phyloP scores from a whole-genome alignment of 2,888 invertebrate genomes.

The Lumbricus terrestris region DNA sequence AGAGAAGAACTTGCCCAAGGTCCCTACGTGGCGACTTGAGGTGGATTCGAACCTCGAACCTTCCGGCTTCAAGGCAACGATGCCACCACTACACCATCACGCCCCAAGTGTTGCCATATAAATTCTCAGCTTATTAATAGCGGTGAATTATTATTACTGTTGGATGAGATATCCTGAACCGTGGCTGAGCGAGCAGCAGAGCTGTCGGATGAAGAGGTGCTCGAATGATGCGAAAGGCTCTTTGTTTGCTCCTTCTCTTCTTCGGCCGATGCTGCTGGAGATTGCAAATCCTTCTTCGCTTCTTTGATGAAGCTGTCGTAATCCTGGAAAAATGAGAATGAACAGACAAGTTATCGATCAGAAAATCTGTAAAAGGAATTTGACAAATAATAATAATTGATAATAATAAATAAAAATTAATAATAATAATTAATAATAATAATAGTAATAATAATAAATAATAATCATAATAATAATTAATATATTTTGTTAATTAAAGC shows the following conservation, averaged over 20 bases:
- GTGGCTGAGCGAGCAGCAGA: background rate
- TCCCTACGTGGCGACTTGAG: no score
- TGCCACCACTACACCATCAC: no score
- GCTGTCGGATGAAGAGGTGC: background rate
- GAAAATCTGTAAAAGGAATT: background rate
- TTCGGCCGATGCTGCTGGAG: background rate
- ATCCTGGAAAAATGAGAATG: constrained; percentile 6
- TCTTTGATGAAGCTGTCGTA: constrained; percentile 27
- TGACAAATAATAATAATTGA: no score
- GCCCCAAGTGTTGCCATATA: no score
- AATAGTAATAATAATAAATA: no score
- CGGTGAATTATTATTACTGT: background rate
- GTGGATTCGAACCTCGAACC: no score
- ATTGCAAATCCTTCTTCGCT: background rate
- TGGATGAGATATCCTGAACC: background rate
- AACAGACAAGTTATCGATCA: background rate
- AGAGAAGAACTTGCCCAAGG: no score
- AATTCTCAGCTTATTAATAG: background rate
- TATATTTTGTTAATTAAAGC: no score
- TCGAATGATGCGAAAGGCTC: background rate
- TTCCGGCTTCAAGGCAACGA: no score
- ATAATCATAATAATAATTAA: no score
- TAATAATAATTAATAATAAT: no score
- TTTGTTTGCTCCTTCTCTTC: background rate
- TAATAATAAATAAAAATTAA: no score